These are phyloP conservation scores for Sylvia borin DNA, from an alignment of 2,797 vertebrate genomes.

Conservation along the genomic window DNA sequence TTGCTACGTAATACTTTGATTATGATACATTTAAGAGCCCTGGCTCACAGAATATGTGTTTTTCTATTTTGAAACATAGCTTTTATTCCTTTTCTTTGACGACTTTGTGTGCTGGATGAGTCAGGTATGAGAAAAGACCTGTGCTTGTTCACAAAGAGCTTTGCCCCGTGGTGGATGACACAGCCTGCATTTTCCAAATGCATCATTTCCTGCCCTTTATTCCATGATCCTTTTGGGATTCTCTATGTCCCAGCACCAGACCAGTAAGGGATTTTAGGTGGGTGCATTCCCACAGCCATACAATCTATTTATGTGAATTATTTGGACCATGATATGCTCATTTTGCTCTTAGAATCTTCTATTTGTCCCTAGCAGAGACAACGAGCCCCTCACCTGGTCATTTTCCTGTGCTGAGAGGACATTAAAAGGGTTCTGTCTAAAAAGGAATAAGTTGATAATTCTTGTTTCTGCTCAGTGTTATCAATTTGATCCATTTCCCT, in stretches of 20 bases:
- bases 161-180: conserved; percentile 38
- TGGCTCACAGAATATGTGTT: background rate
- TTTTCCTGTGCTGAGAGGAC: background rate
- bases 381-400: background rate
- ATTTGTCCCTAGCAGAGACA: background rate
- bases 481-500: background rate
- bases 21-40: background rate
- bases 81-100: background rate
- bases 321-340: background rate
- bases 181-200: conserved; percentile 16
- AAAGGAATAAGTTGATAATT: background rate
- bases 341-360: background rate
- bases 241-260: background rate
- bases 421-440: background rate
- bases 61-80: background rate
- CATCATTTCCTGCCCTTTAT: conserved; percentile 52
- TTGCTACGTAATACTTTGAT: background rate
- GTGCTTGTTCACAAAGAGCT: background rate
- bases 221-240: background rate
- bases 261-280: background rate
- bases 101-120: conserved; percentile 1
- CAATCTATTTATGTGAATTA: background rate
- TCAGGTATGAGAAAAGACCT: conserved; percentile 21
- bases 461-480: background rate
- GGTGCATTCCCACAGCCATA: background rate